Evolutionary conservation across 2,888 invertebrate species (phyloP), one percentile per base, ranked within the genome.

Genomic region (Dorcus parallelipipedus): DNA sequence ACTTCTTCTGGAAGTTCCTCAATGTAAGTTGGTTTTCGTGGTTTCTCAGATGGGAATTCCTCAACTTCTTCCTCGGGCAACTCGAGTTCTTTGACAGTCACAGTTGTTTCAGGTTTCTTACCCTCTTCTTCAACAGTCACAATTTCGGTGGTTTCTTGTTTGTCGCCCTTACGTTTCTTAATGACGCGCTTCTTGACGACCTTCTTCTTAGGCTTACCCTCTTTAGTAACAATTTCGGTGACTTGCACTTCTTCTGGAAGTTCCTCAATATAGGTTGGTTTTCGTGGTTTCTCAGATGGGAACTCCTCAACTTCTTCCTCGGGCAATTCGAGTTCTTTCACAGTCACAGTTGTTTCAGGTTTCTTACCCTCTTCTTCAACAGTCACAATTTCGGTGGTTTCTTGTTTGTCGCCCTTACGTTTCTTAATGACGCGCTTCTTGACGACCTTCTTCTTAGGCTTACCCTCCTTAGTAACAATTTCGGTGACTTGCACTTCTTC

Each of bases 381-480:
- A 17, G 80, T 80, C 51, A 76, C 70, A 50, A 82, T 80, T 74
- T 80, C 78, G 0, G 79, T 82, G 4, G 76, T 65, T 64, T 79
- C 79, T 43, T 78, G 72, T 65, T 74, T 77, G 45, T 72, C 67
- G 51, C 75, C 79, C 61, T 66, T 78, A 1, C 75, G 76, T 65
- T 79, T 81, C 56, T 74, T 80, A 41, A 80, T 75, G 0, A 76
- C 69, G 33, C 79, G 73, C 52, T 76, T 80, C 52, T 77, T 80
- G 9, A 75, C 72, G 38, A 74, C 73, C 50, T 65, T 67, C 59
- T 66, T 70, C 58, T 66, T 71, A 39, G 70, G 65, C 49, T 64
- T 63, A 8, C 73, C 72, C 49, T 67, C 64, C 58, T 66, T 58
- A 7, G 67, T 64, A 26, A 67, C 54, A 6, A 65, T 53, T 63